A percentile compares a stretch with the other conserved stretches of the same genome.
Evolutionary conservation across 2,888 invertebrate genomes (phyloP).

Genomic region (Apodemia hepburni): DNA sequence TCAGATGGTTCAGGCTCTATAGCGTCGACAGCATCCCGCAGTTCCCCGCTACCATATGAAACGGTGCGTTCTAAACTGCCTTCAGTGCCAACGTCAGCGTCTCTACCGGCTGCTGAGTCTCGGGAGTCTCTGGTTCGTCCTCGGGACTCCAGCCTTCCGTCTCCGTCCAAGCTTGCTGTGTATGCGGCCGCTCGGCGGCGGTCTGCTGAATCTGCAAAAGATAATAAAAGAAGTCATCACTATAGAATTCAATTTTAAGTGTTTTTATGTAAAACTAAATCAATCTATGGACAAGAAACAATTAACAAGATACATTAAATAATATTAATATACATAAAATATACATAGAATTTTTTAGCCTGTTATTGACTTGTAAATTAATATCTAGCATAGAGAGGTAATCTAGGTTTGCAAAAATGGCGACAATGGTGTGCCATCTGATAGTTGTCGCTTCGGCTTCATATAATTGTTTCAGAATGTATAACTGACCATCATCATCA

Average conservation of each 20-base stretch:
- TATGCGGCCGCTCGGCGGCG: constrained; percentile 75
- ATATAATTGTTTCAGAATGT: too few relatives aligned
- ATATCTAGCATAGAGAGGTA: too few relatives aligned
- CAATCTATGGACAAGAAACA: background rate
- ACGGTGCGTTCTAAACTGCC: constrained; percentile 63
- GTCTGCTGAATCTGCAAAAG: constrained; percentile 81
- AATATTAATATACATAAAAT: too few relatives aligned
- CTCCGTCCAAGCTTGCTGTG: constrained; percentile 82
- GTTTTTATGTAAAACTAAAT: background rate
- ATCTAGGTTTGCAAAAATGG: too few relatives aligned
- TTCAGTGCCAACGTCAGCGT: constrained; percentile 72
- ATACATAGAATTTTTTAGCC: too few relatives aligned
- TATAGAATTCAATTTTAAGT: constrained; percentile 87
- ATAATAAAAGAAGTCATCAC: constrained; percentile 76
- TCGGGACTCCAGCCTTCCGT: constrained; percentile 77
- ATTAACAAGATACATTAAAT: background rate
- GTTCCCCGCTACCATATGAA: constrained; percentile 69
- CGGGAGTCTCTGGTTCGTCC: constrained; percentile 69
- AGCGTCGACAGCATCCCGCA: constrained; percentile 65
- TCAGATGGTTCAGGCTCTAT: constrained; percentile 72
- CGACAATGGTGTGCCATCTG: too few relatives aligned
- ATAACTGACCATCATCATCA: too few relatives aligned
- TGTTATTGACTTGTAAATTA: too few relatives aligned
- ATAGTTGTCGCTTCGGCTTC: too few relatives aligned
- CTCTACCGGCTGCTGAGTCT: constrained; percentile 73